These are phyloP conservation scores for Drosophila siamana DNA, from an alignment of 2,888 invertebrate genomes.

Conservation along the genomic window DNA sequence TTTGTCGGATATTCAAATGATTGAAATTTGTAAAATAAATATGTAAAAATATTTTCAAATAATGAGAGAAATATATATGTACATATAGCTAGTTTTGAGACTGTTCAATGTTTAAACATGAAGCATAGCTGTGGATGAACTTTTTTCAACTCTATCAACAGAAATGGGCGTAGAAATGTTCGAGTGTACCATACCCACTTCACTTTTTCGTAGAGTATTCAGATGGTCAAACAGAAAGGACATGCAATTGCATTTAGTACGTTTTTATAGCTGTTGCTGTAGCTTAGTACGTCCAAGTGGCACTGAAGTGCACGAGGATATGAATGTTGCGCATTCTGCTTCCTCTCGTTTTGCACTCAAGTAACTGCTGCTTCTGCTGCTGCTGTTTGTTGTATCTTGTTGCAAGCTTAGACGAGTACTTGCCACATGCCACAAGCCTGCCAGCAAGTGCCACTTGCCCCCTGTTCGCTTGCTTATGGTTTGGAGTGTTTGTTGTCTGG, in stretches of 20 bases:
- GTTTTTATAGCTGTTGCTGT: conserved; percentile 17
- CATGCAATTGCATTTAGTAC: conserved; percentile 39
- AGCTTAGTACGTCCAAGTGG: conserved; percentile 29
- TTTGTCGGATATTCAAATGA: no score
- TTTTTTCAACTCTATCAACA: no score
- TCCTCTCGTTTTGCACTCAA: not conserved
- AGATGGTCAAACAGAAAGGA: conserved; percentile 18
- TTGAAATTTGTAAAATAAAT: no score
- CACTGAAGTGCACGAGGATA: conserved; percentile 44
- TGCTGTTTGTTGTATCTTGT: conserved; percentile 5
- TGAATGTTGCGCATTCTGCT: conserved; percentile 27
- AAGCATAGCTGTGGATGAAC: no score
- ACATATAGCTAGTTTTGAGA: no score
- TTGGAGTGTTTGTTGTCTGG: conserved; percentile 30
- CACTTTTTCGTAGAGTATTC: no score
- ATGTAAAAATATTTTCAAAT: no score
- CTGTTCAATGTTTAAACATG: no score
- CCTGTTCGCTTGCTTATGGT: conserved; percentile 14
- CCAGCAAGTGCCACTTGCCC: conserved; percentile 41
- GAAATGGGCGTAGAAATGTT: no score
- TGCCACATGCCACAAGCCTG: conserved; percentile 36
- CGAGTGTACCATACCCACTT: no score
- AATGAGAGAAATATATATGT: no score
- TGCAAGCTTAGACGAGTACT: conserved; percentile 13
- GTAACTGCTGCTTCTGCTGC: not conserved